These are phyloP conservation scores for Chymomyza procnemis DNA, from an alignment of 2,888 invertebrate species.

Conservation along the genomic window DNA sequence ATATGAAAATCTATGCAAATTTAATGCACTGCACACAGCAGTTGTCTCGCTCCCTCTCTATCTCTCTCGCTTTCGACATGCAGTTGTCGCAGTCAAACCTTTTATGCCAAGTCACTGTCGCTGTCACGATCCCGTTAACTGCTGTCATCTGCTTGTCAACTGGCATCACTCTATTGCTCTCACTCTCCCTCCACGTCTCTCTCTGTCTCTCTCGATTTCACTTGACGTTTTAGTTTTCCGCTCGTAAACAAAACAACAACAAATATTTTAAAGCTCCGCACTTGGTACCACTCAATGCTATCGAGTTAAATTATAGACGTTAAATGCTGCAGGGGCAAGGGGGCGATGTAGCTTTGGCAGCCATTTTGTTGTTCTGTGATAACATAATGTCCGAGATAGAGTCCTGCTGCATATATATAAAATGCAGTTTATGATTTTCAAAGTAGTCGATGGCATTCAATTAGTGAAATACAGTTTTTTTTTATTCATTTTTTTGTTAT, in stretches of 20 bases:
- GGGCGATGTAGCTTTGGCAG: too few species aligned
- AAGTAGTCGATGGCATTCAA: conserved; percentile 30
- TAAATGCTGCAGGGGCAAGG: not conserved
- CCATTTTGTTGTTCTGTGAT: not conserved
- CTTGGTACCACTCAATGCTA: not conserved
- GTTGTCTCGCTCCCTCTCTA: not conserved
- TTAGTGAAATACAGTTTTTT: conserved; percentile 15
- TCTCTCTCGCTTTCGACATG: not conserved
- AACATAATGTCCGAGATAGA: not conserved
- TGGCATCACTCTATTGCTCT: not conserved
- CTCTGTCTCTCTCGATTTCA: not conserved
- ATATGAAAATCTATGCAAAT: conserved; percentile 36
- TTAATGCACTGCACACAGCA: conserved; percentile 42
- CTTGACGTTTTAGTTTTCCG: not conserved
- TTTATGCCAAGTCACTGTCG: not conserved
- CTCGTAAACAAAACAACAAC: not conserved
- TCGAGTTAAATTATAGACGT: not conserved
- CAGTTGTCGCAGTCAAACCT: not conserved
- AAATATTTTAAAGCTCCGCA: not conserved
- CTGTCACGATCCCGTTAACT: not conserved
- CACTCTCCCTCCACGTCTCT: not conserved
- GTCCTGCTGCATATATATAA: conserved; percentile 17
- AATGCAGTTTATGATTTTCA: conserved; percentile 29
- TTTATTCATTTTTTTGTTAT: not conserved
- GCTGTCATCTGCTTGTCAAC: not conserved